A percentile compares a stretch with the other conserved stretches of the same genome.
Evolutionary conservation across 1,140 invertebrate species (phyloP).

Genomic region (Ptiloglossa arizonensis): DNA sequence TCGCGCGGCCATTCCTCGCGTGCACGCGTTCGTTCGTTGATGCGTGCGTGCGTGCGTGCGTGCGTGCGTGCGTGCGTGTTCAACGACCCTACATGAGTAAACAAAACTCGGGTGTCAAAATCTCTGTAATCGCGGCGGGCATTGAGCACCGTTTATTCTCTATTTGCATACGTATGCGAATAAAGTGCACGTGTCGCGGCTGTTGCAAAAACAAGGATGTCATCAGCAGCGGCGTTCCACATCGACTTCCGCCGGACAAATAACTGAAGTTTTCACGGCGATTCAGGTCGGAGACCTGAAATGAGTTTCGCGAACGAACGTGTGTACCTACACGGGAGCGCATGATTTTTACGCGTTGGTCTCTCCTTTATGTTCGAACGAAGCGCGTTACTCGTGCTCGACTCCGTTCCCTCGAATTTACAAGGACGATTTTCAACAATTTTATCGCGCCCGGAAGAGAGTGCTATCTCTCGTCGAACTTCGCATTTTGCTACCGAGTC

Average conservation of each 20-base stretch:
- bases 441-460: no score
- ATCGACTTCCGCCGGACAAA: slow-evolving; percentile 20
- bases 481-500: no score
- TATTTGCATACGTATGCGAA: slow-evolving; percentile 21
- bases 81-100: slow-evolving; percentile 18
- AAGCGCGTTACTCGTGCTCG: no score
- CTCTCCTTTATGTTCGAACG: not conserved
- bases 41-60: no score
- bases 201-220: slow-evolving; percentile 15
- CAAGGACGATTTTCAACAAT: no score
- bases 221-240: slow-evolving; percentile 24
- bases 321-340: not conserved
- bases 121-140: slow-evolving; percentile 14
- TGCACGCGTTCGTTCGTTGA: not conserved
- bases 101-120: slow-evolving; percentile 24
- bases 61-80: slow-evolving; percentile 18
- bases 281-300: not conserved
- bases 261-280: slow-evolving; percentile 15
- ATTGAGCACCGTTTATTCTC: not conserved
- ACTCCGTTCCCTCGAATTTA: no score
- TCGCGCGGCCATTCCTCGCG: not conserved
- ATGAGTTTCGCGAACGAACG: not conserved
- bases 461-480: no score
- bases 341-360: not conserved
- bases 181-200: slow-evolving; percentile 2